Conservation (phyloP, 1,140 invertebrate genomes). For the Diabrotica virgifera region DNA sequence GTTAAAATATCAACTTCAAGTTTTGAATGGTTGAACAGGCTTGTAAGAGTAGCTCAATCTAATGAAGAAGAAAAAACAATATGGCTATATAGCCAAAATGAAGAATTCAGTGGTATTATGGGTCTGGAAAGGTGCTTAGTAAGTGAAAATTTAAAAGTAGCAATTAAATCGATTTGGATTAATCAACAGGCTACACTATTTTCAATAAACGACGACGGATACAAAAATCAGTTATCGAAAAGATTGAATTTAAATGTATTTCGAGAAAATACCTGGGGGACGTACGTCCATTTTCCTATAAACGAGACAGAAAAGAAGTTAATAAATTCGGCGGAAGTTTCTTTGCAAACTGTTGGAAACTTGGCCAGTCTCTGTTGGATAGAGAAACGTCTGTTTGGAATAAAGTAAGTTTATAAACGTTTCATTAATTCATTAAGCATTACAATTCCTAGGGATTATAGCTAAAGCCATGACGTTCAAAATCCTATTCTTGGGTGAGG, state of each 20-base stretch:
- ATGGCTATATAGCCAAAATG: constrained; percentile 64
- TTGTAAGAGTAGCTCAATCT: constrained; percentile 65
- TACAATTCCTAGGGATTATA: too few species aligned
- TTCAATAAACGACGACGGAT: background rate
- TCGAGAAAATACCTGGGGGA: constrained; percentile 62
- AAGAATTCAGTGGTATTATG: constrained; percentile 71
- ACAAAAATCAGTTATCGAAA: constrained; percentile 45
- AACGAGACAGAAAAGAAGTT: constrained; percentile 44
- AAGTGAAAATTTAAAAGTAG: constrained; percentile 57
- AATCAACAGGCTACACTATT: background rate
- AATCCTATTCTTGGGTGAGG: too few species aligned
- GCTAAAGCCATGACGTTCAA: too few species aligned
- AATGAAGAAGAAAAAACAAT: constrained; percentile 53
- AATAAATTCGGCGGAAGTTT: constrained; percentile 63
- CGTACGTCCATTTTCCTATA: constrained; percentile 49
- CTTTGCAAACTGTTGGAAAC: constrained; percentile 77
- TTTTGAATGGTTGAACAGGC: constrained; percentile 77
- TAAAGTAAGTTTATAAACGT: too few species aligned
- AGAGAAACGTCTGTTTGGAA: constrained; percentile 53
- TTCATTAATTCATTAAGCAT: too few species aligned
- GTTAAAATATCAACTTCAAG: constrained; percentile 63
- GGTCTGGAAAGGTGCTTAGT: constrained; percentile 85
- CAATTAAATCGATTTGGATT: too few species aligned
- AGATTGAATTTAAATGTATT: constrained; percentile 70
- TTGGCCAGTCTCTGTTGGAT: constrained; percentile 85